Percentiles rank a stretch among this genome's conserved stretches.
Evolutionary conservation across 2,113 vertebrate genomes (phyloP).

Genomic region (Rhombomys opimus): DNA sequence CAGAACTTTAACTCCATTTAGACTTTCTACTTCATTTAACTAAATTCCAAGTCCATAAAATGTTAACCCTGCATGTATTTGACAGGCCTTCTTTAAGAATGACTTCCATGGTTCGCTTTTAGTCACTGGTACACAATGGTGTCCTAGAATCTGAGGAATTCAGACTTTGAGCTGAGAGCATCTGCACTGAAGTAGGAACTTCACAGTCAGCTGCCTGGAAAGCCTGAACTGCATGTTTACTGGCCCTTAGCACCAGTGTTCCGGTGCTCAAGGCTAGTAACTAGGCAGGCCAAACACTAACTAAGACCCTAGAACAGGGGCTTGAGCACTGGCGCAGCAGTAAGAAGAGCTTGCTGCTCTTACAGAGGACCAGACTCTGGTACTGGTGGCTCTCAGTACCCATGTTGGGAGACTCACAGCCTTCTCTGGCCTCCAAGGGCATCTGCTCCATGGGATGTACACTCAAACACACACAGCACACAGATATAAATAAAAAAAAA

Average conservation of each 20-base stretch:
- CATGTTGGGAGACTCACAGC: not conserved
- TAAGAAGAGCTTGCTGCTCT: not conserved
- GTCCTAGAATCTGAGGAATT: constrained; percentile 52
- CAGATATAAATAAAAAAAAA: not conserved
- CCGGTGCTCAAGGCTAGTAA: not conserved
- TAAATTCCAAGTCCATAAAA: constrained; percentile 73
- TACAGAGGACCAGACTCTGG: not conserved
- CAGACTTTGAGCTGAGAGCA: constrained; percentile 28
- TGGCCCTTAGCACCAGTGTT: not conserved
- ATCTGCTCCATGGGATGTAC: no score
- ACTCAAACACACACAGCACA: not conserved
- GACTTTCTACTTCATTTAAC: constrained; percentile 64
- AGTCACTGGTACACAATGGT: constrained; percentile 61
- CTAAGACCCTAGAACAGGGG: not conserved
- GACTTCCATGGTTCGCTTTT: constrained; percentile 59
- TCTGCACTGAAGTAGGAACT: not conserved
- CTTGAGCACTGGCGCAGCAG: not conserved
- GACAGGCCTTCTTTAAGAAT: constrained; percentile 50
- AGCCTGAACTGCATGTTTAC: not conserved
- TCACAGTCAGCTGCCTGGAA: not conserved
- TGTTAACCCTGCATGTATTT: constrained; percentile 57
- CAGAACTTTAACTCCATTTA: not conserved
- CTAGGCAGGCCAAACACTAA: not conserved
- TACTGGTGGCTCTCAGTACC: not conserved
- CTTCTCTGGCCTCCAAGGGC: not conserved